Percentiles rank a stretch among this genome's conserved stretches.
phyloP scores from a whole-genome alignment of 1,140 invertebrate species.

The Catajapyx aquilonaris region DNA sequence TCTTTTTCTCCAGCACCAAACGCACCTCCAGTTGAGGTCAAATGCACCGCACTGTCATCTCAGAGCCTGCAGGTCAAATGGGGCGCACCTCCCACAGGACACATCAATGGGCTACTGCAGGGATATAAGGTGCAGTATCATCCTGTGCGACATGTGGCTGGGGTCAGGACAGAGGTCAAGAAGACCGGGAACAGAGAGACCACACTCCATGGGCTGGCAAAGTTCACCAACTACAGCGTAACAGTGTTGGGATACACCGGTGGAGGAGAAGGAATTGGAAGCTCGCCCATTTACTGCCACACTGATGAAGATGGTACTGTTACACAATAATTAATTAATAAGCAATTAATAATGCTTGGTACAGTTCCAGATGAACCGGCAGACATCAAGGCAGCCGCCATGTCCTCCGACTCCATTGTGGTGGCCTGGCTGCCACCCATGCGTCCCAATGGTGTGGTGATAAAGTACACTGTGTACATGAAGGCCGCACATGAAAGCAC shows the following conservation, averaged over 20 bases:
- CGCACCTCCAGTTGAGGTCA: conserved; percentile 22
- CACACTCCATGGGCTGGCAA: conserved; percentile 41
- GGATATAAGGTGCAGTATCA: conserved; percentile 31
- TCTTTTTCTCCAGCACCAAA: conserved; percentile 21
- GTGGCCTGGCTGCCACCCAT: conserved; percentile 54
- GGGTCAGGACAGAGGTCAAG: conserved; percentile 34
- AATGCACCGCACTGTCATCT: conserved; percentile 19
- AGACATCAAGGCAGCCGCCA: conserved; percentile 46
- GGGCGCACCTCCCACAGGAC: conserved; percentile 23
- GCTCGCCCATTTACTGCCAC: conserved; percentile 43
- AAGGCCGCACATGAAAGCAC: conserved; percentile 21
- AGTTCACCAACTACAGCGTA: conserved; percentile 59
- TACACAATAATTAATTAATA: background rate
- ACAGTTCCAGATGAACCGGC: conserved; percentile 44
- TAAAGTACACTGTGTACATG: conserved; percentile 51
- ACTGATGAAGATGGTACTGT: conserved; percentile 50
- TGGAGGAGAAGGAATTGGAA: conserved; percentile 52
- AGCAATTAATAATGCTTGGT: conserved; percentile 3
- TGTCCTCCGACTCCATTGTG: conserved; percentile 41
- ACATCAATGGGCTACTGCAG: conserved; percentile 32
- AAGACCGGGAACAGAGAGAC: conserved; percentile 41
- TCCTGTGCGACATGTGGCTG: conserved; percentile 14
- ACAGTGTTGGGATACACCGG: conserved; percentile 56
- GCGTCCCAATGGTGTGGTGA: conserved; percentile 46
- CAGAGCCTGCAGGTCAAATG: conserved; percentile 19